Percentiles rank a stretch among this genome's conserved stretches.
phyloP scores from a whole-genome alignment of 2,888 invertebrate species.

The Callyntrura sp. region DNA sequence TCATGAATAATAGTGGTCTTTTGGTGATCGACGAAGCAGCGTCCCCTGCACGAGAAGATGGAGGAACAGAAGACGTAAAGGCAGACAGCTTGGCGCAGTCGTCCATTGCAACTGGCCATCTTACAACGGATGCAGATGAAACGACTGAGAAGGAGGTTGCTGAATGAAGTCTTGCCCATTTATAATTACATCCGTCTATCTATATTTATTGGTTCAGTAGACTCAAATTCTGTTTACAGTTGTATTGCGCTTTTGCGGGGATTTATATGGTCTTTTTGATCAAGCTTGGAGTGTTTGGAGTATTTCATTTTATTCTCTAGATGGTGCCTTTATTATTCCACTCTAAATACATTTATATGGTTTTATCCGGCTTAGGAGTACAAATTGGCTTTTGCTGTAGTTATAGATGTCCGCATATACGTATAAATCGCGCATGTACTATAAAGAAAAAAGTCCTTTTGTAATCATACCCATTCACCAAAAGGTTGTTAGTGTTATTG shows the following conservation, averaged over 20 bases:
- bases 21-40: constrained; percentile 76
- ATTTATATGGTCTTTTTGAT: constrained; percentile 55
- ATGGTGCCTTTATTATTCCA: constrained; percentile 68
- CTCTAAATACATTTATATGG: constrained; percentile 44
- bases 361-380: constrained; percentile 47
- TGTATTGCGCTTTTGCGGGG: constrained; percentile 68
- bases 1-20: constrained; percentile 58
- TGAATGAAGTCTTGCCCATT: constrained; percentile 78
- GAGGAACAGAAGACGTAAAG: constrained; percentile 33
- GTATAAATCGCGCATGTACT: constrained; percentile 60
- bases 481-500: constrained; percentile 46
- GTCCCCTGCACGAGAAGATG: constrained; percentile 61
- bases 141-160: constrained; percentile 76
- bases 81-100: background rate
- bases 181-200: constrained; percentile 70
- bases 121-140: constrained; percentile 59
- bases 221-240: constrained; percentile 54
- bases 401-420: constrained; percentile 53
- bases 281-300: constrained; percentile 65
- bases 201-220: constrained; percentile 69
- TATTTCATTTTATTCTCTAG: constrained; percentile 56
- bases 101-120: constrained; percentile 2
- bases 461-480: constrained; percentile 41
- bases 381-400: constrained; percentile 72
- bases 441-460: constrained; percentile 15